phyloP scores from a whole-genome alignment of 2,113 vertebrate genomes.

The Dendropsophus ebraccatus region DNA sequence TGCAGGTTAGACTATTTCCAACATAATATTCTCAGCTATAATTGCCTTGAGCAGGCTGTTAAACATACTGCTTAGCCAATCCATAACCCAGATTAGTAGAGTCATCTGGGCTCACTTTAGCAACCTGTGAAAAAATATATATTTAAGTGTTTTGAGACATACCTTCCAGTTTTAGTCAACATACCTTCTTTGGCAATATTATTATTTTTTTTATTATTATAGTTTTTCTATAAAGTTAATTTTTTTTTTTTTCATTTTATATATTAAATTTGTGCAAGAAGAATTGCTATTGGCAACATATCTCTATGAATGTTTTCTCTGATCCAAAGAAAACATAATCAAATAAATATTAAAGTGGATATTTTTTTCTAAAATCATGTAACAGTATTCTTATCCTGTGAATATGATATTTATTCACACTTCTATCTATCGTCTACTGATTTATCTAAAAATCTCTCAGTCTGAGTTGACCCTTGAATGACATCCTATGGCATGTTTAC shows the following conservation, averaged over 20 bases:
- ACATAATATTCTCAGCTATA: too few species aligned
- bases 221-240: conserved; percentile 7
- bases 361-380: not conserved
- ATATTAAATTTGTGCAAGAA: conserved; percentile 24
- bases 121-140: too few species aligned
- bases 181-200: not conserved
- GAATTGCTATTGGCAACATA: conserved; percentile 39
- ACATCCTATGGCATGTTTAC: too few species aligned
- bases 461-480: too few species aligned
- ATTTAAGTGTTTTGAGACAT: too few species aligned
- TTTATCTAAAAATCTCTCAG: not conserved
- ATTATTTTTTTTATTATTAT: conserved; percentile 23
- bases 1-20: not conserved
- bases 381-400: not conserved
- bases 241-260: conserved; percentile 25
- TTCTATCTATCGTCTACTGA: not conserved
- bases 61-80: too few species aligned
- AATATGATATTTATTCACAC: not conserved
- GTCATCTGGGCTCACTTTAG: too few species aligned
- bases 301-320: conserved; percentile 22
- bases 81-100: too few species aligned
- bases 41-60: not conserved
- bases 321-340: conserved; percentile 28
- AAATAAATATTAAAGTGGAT: not conserved
- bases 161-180: not conserved